A percentile compares a stretch with the other conserved stretches of the same genome.
Conservation (phyloP, 2,113 vertebrate species). For the Ameiurus melas region DNA sequence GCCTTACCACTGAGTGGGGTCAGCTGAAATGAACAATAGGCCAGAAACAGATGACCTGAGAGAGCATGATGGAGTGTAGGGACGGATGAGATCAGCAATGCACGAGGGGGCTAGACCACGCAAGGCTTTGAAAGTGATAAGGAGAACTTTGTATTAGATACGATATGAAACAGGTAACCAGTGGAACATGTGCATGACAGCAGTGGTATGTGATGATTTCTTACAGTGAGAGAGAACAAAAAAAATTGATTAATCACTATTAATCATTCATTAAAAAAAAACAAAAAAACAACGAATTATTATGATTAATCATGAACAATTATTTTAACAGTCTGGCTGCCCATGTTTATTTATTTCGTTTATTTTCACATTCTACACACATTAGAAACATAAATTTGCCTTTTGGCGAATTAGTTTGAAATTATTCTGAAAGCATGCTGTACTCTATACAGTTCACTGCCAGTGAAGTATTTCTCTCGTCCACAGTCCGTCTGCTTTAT, state of each 20-base stretch:
- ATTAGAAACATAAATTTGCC: background rate
- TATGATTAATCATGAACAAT: background rate
- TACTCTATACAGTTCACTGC: background rate
- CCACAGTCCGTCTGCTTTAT: background rate
- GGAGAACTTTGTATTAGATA: no score
- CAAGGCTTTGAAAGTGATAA: no score
- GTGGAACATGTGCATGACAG: no score
- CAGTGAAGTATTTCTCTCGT: background rate
- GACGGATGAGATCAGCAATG: no score
- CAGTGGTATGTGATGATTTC: no score
- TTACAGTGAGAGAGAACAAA: no score
- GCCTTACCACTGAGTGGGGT: no score
- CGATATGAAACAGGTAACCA: no score
- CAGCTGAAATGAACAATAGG: no score
- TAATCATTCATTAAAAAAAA: background rate
- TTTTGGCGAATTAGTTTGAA: background rate
- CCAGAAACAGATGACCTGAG: no score
- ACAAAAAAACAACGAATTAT: background rate
- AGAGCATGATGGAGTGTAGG: no score
- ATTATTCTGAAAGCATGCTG: background rate
- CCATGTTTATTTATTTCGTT: background rate
- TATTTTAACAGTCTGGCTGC: background rate
- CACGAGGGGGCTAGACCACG: no score
- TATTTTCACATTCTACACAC: background rate
- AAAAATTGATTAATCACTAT: background rate